Conservation (phyloP, 2,797 vertebrate genomes). For the Caiman crocodilus region DNA sequence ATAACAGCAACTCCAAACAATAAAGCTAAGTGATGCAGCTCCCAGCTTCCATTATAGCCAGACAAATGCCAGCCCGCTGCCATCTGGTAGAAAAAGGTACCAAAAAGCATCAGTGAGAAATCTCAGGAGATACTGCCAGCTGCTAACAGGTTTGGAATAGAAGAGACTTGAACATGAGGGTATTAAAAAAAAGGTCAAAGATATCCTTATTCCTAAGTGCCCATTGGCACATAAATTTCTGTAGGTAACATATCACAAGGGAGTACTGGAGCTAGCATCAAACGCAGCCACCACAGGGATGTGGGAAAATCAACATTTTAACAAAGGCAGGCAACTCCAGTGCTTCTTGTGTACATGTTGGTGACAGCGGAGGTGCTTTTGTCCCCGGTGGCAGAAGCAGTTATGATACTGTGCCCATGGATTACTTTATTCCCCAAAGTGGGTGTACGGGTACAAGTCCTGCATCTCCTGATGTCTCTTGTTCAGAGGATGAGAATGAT, state of each 20-base stretch:
- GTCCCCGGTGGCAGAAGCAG: background rate
- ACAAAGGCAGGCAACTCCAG: background rate
- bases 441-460: background rate
- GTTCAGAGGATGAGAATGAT: background rate
- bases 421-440: conserved; percentile 4
- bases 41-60: conserved; percentile 61
- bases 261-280: no score
- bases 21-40: conserved; percentile 19
- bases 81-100: conserved; percentile 55
- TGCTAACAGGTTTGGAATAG: conserved; percentile 16
- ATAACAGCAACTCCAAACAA: conserved; percentile 48
- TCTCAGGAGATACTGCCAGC: background rate
- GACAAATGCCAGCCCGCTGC: conserved; percentile 62
- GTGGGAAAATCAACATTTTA: background rate
- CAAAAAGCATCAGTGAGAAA: conserved; percentile 25
- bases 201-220: no score
- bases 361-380: background rate
- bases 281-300: background rate
- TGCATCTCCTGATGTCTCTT: background rate
- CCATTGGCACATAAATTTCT: no score
- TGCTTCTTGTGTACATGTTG: background rate
- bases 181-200: no score
- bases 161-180: background rate
- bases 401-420: background rate
- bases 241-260: no score